Percentiles rank a stretch among this genome's conserved stretches.
Evolutionary conservation across 2,797 vertebrate species (phyloP).

Genomic region (Gastrophryne carolinensis): DNA sequence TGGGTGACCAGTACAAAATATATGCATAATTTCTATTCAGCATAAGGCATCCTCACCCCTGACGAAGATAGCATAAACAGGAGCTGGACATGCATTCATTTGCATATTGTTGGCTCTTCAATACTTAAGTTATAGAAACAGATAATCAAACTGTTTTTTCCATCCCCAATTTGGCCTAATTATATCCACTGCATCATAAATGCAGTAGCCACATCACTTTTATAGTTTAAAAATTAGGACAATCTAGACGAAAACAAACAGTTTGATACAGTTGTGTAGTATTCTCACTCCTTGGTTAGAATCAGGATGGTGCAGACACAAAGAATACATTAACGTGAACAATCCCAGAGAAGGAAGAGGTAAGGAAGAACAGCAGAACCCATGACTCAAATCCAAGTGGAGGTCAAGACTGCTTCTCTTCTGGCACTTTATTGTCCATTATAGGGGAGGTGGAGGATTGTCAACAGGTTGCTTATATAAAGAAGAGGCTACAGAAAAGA

Average conservation of each 20-base stretch:
- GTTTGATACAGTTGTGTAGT: neutral
- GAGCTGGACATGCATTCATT: no score
- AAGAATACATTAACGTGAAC: constrained; percentile 61
- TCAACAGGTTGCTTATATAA: constrained; percentile 74
- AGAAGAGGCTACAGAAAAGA: constrained; percentile 81
- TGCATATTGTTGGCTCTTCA: no score
- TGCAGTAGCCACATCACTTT: neutral
- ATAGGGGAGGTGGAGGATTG: constrained; percentile 68
- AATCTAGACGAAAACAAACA: no score
- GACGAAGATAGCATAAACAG: no score
- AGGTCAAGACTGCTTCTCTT: constrained; percentile 63
- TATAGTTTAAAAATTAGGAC: no score
- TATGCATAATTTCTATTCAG: no score
- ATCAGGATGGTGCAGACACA: constrained; percentile 50
- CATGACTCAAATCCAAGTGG: constrained; percentile 67
- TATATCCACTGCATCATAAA: neutral
- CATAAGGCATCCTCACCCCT: no score
- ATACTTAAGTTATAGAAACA: no score
- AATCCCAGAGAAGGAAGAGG: constrained; percentile 61
- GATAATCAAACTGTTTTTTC: no score
- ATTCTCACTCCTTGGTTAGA: neutral
- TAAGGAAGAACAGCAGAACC: constrained; percentile 64
- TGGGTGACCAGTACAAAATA: no score
- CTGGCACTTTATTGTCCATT: constrained; percentile 66
- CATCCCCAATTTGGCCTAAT: neutral